A percentile compares a stretch with the other conserved stretches of the same genome.
phyloP scores from a whole-genome alignment of 2,113 vertebrate genomes.

The Scomber colias region DNA sequence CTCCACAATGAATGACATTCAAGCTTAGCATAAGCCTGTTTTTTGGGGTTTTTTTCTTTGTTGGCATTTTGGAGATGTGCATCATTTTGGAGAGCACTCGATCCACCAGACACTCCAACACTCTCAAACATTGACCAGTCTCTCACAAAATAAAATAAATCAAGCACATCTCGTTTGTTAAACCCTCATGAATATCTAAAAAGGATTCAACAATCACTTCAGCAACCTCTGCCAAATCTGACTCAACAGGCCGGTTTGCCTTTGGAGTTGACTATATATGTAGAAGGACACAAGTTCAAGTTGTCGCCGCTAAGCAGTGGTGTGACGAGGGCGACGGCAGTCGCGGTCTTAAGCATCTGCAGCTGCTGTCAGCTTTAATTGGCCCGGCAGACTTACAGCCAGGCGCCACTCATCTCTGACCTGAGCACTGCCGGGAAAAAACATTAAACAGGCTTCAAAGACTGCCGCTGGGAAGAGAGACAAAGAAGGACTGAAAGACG shows the following conservation, averaged over 20 bases:
- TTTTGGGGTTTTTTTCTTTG: not conserved
- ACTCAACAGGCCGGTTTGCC: slow-evolving; percentile 43
- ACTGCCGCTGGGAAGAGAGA: slow-evolving; percentile 31
- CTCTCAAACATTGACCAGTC: slow-evolving; percentile 32
- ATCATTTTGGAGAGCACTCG: slow-evolving; percentile 44
- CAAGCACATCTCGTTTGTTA: slow-evolving; percentile 48
- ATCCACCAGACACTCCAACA: slow-evolving; percentile 28
- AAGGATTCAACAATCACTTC: slow-evolving; percentile 40
- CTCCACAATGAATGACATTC: slow-evolving; percentile 36
- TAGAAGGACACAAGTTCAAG: slow-evolving; percentile 42
- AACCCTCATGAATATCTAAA: slow-evolving; percentile 60
- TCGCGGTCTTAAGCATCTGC: slow-evolving; percentile 38
- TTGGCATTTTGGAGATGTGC: slow-evolving; percentile 38
- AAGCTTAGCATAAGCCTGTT: not conserved
- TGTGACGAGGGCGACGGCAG: slow-evolving; percentile 20
- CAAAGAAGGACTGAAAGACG: slow-evolving; percentile 35
- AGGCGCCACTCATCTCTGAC: slow-evolving; percentile 61
- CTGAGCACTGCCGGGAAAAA: slow-evolving; percentile 31
- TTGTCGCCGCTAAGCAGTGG: slow-evolving; percentile 22
- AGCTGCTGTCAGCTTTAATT: slow-evolving; percentile 68
- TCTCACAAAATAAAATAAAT: slow-evolving; percentile 48
- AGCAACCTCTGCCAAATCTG: slow-evolving; percentile 28
- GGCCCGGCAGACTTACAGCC: slow-evolving; percentile 43
- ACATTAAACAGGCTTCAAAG: slow-evolving; percentile 70
- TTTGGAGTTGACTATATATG: slow-evolving; percentile 51